Base-by-base conservation (phyloP, 2,113 vertebrate species). In the Phalacrocorax pelagicus region DNA sequence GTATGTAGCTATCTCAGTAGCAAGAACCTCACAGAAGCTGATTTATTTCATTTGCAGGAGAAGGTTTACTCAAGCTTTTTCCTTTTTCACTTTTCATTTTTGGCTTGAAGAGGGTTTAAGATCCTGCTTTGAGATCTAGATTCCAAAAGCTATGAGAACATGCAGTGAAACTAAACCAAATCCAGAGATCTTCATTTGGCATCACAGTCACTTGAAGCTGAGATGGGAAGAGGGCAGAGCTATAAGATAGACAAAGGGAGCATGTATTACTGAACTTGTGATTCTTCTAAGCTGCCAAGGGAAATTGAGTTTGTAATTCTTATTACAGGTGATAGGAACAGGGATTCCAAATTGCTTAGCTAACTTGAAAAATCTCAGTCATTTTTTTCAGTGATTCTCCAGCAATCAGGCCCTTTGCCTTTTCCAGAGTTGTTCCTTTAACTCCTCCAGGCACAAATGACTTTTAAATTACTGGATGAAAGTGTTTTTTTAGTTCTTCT, bases 1-100 rank as follows among this genome's bases (percentile, higher is more conserved):
- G 65, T 59, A 69, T 96, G 75, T 87, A 91, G 90, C 70, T 96
- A 57, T 95, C 44, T 92, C 83, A 96, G 92, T 75, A 85, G 62
- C 80, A 97, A 95, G 52, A 86, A 59, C 36, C 16, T 59, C 26
- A 52, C 12, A 74, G 36, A 94, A 81, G 12, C 2, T 80, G 18
- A 4, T 82, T 90, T 59, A 66, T 90, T 94, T 85, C 4, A 47
- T 61, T 92, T 82, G 32, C n/a, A 69, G 40, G 20, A 91, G 32
- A 52, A 72, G 29, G 15, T 49, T 86, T 71, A 44, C 42, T 67
- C 12, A 66, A 62, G 11, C 2, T 77, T 30, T 30, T 73, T 3
- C 4, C 13, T n/a, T 75, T 82, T 59, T 24, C 15, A 42, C 15
- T n/a, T 86, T 87, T 38, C 32, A 40, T 30, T 84, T 91, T 91